These are phyloP conservation scores for Prionace glauca DNA, from an alignment of 2,797 vertebrate genomes.

Conservation along the genomic window DNA sequence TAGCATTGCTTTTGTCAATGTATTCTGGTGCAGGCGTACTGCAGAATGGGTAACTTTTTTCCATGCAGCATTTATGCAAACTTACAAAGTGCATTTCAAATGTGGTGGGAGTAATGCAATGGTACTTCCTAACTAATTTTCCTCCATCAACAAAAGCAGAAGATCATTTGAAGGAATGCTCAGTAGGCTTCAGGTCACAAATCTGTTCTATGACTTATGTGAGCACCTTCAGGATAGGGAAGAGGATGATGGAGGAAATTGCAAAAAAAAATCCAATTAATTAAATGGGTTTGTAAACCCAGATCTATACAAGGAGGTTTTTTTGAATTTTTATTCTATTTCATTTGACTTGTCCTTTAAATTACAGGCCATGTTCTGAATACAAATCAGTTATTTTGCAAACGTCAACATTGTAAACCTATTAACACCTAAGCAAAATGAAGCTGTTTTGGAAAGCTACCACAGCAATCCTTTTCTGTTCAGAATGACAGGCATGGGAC, in stretches of 20 bases:
- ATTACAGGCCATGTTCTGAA: neutral
- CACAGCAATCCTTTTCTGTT: neutral
- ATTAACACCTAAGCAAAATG: neutral
- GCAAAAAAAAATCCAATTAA: neutral
- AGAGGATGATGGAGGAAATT: neutral
- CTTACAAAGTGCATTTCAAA: neutral
- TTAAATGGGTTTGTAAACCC: neutral
- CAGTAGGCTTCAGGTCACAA: neutral
- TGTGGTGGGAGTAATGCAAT: neutral
- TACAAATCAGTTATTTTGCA: constrained; percentile 11
- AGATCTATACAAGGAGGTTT: no score
- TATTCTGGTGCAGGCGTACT: neutral
- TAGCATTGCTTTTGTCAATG: neutral
- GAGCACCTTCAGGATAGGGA: neutral
- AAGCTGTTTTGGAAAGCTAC: neutral
- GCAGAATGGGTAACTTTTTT: neutral
- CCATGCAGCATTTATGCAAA: neutral
- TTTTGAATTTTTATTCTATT: neutral
- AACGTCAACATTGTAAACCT: neutral
- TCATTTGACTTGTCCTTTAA: neutral
- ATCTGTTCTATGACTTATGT: neutral
- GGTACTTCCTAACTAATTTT: neutral
- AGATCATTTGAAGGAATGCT: neutral
- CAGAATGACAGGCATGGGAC: neutral
- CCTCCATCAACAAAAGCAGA: no score